Percentiles rank a stretch among this genome's conserved stretches.
phyloP scores from a whole-genome alignment of 2,888 invertebrate species.

The Coecobrya sp. region DNA sequence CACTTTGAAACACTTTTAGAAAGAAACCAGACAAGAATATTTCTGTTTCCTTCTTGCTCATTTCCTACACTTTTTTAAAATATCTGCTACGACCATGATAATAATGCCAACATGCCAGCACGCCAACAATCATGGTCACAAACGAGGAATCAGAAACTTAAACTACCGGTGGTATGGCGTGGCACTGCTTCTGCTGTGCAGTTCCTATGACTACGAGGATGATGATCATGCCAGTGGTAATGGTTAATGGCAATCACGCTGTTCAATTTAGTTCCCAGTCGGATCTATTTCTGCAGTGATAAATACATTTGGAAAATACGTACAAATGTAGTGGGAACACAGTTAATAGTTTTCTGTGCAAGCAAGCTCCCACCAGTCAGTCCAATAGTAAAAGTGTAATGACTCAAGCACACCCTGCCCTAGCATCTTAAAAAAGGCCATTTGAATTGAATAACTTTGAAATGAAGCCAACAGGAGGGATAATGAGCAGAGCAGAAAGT shows the following conservation, averaged over 20 bases:
- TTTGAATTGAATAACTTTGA: slow-evolving; percentile 46
- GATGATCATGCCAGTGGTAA: slow-evolving; percentile 38
- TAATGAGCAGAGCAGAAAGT: slow-evolving; percentile 51
- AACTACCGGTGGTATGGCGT: slow-evolving; percentile 6
- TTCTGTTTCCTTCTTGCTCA: slow-evolving; percentile 27
- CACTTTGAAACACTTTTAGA: slow-evolving; percentile 64
- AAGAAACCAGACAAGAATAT: slow-evolving; percentile 32
- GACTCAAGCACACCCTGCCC: background rate
- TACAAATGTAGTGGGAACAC: background rate
- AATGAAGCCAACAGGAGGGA: slow-evolving; percentile 78
- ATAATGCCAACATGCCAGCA: background rate
- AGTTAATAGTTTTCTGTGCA: background rate
- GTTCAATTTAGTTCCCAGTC: slow-evolving; percentile 47
- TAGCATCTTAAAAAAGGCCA: slow-evolving; percentile 21
- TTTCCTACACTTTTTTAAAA: background rate
- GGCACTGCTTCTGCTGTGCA: background rate
- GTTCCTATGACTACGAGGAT: slow-evolving; percentile 3
- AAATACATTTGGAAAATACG: background rate
- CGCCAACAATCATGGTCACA: background rate
- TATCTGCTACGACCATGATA: background rate
- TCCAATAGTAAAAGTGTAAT: background rate
- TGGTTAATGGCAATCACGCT: slow-evolving; percentile 39
- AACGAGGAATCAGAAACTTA: background rate
- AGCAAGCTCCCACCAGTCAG: background rate
- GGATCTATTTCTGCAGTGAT: slow-evolving; percentile 55